Percentiles rank a stretch among this genome's conserved stretches.
Conservation (phyloP, 2,888 invertebrate species). For the Heliconius hortense region DNA sequence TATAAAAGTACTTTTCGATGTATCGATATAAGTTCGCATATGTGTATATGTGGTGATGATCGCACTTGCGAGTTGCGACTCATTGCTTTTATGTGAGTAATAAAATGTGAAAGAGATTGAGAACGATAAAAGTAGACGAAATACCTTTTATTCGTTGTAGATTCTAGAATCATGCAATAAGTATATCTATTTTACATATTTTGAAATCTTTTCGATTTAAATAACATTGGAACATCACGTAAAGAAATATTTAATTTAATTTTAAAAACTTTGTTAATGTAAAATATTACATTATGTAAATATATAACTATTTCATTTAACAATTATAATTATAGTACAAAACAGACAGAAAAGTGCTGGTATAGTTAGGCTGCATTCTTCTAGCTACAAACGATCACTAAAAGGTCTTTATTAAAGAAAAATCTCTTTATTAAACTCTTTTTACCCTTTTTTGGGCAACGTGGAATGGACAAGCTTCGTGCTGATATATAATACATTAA, state of each 20-base stretch:
- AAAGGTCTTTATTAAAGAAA: not conserved
- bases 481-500: constrained; percentile 24
- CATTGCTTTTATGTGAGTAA: constrained; percentile 36
- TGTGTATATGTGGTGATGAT: constrained; percentile 24
- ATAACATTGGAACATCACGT: no score
- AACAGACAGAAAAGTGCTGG: no score
- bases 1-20: constrained; percentile 47
- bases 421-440: constrained; percentile 12
- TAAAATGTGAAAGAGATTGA: constrained; percentile 17
- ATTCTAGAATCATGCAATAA: not conserved
- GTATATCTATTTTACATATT: not conserved
- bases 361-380: not conserved
- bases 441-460: constrained; percentile 26
- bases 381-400: not conserved
- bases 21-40: constrained; percentile 31
- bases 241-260: no score
- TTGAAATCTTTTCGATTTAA: not conserved
- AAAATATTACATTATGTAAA: no score
- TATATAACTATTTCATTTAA: no score
- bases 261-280: no score
- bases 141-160: not conserved
- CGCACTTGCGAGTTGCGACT: constrained; percentile 24
- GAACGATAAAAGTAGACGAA: not conserved
- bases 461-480: no score
- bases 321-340: no score